These are phyloP conservation scores for Sebastes matsubarae DNA, from an alignment of 2,797 vertebrate genomes.

Conservation along the genomic window DNA sequence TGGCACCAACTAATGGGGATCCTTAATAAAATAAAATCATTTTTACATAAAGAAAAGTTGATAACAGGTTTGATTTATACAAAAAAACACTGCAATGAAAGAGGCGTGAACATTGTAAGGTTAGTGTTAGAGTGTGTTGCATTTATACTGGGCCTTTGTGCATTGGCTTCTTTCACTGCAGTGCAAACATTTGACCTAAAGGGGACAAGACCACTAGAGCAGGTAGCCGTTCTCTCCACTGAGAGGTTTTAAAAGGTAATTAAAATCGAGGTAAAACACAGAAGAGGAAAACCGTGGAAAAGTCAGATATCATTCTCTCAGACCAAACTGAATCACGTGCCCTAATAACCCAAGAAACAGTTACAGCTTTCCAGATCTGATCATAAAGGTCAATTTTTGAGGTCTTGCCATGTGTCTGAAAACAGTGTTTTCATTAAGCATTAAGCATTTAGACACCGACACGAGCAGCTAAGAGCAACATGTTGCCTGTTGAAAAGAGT, in stretches of 20 bases:
- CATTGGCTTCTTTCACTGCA: not conserved
- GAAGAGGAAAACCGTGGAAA: not conserved
- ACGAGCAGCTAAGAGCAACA: slow-evolving; percentile 1
- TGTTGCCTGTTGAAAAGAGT: slow-evolving; percentile 6
- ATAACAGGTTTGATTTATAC: not conserved
- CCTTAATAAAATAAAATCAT: too few relatives aligned
- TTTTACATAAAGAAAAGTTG: not conserved
- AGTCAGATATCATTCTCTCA: too few relatives aligned
- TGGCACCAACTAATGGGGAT: too few relatives aligned
- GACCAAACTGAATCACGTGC: too few relatives aligned
- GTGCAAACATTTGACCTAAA: not conserved
- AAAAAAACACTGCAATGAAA: not conserved
- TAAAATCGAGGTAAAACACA: not conserved
- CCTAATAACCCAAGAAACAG: not conserved
- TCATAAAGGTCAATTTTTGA: not conserved
- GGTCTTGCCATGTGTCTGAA: not conserved
- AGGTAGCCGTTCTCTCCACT: not conserved
- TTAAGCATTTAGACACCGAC: not conserved
- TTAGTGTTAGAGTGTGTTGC: not conserved
- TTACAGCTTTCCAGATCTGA: slow-evolving; percentile 45
- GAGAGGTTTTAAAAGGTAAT: not conserved
- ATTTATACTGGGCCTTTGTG: not conserved
- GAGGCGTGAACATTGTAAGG: not conserved
- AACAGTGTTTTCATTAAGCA: not conserved
- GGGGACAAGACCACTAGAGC: not conserved